A percentile compares a stretch with the other conserved stretches of the same genome.
phyloP scores from a whole-genome alignment of 2,797 vertebrate genomes.

The Fratercula arctica region DNA sequence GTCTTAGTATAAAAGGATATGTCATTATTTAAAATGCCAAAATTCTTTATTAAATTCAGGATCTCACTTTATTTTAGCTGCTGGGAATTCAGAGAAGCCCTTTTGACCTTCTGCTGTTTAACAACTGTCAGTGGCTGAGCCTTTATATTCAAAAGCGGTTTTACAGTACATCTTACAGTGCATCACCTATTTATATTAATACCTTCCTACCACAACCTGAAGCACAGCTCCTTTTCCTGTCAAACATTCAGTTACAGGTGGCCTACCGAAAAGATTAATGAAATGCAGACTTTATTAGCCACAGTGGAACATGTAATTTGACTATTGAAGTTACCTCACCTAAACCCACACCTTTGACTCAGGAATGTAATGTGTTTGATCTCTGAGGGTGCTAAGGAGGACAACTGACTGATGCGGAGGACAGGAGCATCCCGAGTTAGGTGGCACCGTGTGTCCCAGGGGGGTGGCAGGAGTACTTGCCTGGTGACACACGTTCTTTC shows the following conservation, averaged over 20 bases:
- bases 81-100: not conserved
- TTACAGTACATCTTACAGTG: not conserved
- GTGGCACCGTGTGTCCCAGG: not conserved
- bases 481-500: not conserved
- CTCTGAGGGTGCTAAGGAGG: not conserved
- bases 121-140: not conserved
- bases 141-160: not conserved
- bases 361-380: conserved; percentile 27
- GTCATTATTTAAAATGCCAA: not conserved
- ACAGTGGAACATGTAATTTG: conserved; percentile 14
- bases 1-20: not conserved
- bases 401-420: not conserved
- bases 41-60: not conserved
- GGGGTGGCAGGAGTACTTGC: not conserved
- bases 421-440: not conserved
- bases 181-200: conserved; percentile 1
- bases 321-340: not conserved
- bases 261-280: conserved; percentile 24
- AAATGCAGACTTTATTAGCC: conserved; percentile 31
- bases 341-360: conserved; percentile 22
- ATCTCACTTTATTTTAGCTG: not conserved
- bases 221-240: not conserved
- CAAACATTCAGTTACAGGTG: not conserved
- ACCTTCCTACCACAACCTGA: not conserved
- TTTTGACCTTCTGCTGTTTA: not conserved